Evolutionary conservation across 1,140 invertebrate genomes (phyloP).

Genomic region (Hetaerina americana): DNA sequence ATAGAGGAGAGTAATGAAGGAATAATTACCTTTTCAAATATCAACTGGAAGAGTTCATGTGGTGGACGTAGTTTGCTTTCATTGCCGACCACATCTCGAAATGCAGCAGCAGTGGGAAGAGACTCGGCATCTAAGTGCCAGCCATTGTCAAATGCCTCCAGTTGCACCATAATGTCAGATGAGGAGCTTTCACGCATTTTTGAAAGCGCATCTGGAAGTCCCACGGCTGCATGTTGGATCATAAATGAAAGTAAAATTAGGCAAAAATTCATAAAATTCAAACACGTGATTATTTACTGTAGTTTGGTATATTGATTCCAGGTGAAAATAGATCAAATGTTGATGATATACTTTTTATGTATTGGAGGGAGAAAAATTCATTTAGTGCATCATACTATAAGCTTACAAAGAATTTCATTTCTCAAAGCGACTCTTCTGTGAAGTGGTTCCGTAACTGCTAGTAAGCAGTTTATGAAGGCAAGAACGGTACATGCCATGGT

Average conservation of each 20-base stretch:
- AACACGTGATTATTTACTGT: no score
- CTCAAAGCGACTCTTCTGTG: slow-evolving; percentile 29
- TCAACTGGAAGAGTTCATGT: not conserved
- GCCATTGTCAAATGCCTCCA: not conserved
- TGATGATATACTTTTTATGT: no score
- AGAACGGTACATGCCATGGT: slow-evolving; percentile 24
- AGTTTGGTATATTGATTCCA: no score
- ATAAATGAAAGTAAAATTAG: no score
- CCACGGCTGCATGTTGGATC: not conserved
- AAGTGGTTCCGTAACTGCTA: slow-evolving; percentile 30
- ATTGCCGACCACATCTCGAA: not conserved
- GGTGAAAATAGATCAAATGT: no score
- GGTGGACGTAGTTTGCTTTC: not conserved
- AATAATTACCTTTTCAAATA: not conserved
- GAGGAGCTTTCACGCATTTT: not conserved
- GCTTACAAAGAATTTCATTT: slow-evolving; percentile 37
- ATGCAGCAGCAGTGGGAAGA: not conserved
- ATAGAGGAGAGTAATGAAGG: no score
- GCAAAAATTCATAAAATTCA: no score
- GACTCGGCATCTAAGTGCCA: not conserved
- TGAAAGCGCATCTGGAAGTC: not conserved
- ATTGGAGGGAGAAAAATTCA: no score
- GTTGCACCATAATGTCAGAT: not conserved
- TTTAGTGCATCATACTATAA: no score
- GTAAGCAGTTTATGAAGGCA: slow-evolving; percentile 38